Percentiles rank a stretch among this genome's conserved stretches.
Evolutionary conservation across 2,888 invertebrate species (phyloP).

Genomic region (Augiades crinisus): DNA sequence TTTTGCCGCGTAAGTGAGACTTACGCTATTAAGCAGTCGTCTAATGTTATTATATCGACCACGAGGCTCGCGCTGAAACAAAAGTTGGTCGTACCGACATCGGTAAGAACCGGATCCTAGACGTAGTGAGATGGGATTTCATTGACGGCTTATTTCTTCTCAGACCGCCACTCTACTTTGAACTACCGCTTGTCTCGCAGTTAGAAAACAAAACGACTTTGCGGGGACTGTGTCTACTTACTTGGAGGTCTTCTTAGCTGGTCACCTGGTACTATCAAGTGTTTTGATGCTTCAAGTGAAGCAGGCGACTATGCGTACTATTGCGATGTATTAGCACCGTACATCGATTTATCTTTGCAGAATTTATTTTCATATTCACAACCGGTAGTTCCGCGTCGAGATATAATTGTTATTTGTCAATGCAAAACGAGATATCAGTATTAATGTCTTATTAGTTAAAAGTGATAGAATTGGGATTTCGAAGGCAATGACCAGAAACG

Average conservation of each 20-base stretch:
- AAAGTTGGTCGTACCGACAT: constrained; percentile 62
- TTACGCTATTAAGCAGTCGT: not conserved
- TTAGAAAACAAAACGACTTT: not conserved
- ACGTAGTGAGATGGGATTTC: constrained; percentile 46
- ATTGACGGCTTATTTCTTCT: constrained; percentile 46
- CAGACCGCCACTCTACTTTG: constrained; percentile 24
- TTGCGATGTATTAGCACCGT: constrained; percentile 1
- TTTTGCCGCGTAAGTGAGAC: not conserved
- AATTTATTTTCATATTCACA: constrained; percentile 4
- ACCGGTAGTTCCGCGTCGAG: constrained; percentile 3
- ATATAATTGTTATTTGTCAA: constrained; percentile 12
- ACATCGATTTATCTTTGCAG: constrained; percentile 2
- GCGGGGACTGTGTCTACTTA: not conserved
- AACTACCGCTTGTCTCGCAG: not conserved
- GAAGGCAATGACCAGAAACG: not conserved
- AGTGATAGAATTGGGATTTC: not conserved
- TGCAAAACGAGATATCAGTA: constrained; percentile 4
- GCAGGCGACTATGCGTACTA: constrained; percentile 2
- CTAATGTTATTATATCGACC: constrained; percentile 43
- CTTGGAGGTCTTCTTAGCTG: constrained; percentile 24
- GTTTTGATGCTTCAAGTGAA: constrained; percentile 11
- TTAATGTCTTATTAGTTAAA: constrained; percentile 13
- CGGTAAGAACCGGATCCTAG: constrained; percentile 60
- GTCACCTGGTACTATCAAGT: constrained; percentile 11
- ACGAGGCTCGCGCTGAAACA: constrained; percentile 54